These are phyloP conservation scores for Aphodius sticticus DNA, from an alignment of 2,888 invertebrate species.

Conservation along the genomic window DNA sequence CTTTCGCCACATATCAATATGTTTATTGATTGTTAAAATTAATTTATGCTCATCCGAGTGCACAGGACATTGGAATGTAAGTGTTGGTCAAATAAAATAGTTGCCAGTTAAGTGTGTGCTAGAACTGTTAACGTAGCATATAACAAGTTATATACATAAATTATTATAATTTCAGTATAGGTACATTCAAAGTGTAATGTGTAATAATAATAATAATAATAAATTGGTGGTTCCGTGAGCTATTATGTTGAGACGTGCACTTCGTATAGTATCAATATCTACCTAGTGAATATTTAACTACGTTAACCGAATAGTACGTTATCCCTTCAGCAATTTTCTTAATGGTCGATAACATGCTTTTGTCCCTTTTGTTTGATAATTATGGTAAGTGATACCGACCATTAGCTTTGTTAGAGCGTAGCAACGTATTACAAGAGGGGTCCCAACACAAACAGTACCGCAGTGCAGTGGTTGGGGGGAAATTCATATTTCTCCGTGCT, in stretches of 20 bases:
- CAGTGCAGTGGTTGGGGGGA: not conserved
- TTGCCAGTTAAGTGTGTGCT: not conserved
- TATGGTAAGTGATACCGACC: not conserved
- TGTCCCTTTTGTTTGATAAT: not conserved
- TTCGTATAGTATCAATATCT: no score
- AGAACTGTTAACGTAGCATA: not conserved
- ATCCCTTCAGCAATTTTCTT: not conserved
- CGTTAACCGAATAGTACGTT: not conserved
- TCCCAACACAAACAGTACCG: not conserved
- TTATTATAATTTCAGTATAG: no score
- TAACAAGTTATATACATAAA: no score
- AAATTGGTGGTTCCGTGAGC: not conserved
- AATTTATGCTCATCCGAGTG: not conserved
- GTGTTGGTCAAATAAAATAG: not conserved
- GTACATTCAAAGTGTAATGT: no score
- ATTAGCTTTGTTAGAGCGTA: not conserved
- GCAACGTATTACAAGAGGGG: not conserved
- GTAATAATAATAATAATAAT: not conserved
- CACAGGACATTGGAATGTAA: not conserved
- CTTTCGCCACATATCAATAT: not conserved
- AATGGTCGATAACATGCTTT: not conserved
- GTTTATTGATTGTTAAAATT: not conserved
- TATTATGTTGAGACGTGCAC: not conserved
- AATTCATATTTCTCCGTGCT: not conserved
- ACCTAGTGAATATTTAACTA: not conserved